Evolutionary conservation across 2,888 invertebrate species (phyloP), one percentile per base, ranked within the genome.

Genomic region (Arenicola marina): DNA sequence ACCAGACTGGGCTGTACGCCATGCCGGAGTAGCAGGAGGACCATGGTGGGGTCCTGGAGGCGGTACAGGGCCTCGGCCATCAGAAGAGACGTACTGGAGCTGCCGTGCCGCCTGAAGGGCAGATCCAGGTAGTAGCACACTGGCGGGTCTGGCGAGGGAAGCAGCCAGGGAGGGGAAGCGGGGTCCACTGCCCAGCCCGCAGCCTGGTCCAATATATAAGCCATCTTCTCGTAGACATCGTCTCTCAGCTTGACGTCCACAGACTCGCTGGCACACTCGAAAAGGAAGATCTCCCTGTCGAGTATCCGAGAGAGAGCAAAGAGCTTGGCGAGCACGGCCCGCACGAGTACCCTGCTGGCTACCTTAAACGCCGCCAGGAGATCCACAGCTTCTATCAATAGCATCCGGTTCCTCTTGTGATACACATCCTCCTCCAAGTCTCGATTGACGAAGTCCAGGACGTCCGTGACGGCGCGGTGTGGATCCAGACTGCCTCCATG

Each of bases 41-140:
- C 59, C 4, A 32, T 21, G 4, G 31, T 26, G 21, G 51, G 26
- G 38, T 53, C 51, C 18, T 59, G 31, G n/a, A 26, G 32, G 3
- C 51, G 51, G 29, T 59, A 53, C 48, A 51, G 18, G 26, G 51
- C 33, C 53, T 59, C 59, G 15, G 59, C 59, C 51, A 53, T 53
- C 4, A 53, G 18, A 21, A 29, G 29, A 31, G 34, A 21, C 3
- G 29, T 24, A 29, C 31, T 11, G 31, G 4, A n/a, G 21, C 4
- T 7, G 4, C 34, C 4, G 4, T 18, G 4, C 11, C 46, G 15
- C 29, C 44, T 24, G 57, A 28, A 57, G 4, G 57, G 57, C 46
- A 57, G 28, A 7, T 57, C 57, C 11, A 57, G 44, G 31, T 57
- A 57, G 31, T 28, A 46, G 4, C 7, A 4, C 11, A 11, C 18